These are phyloP conservation scores for Gymnorhina tibicen DNA, from an alignment of 2,113 vertebrate genomes.

Conservation along the genomic window DNA sequence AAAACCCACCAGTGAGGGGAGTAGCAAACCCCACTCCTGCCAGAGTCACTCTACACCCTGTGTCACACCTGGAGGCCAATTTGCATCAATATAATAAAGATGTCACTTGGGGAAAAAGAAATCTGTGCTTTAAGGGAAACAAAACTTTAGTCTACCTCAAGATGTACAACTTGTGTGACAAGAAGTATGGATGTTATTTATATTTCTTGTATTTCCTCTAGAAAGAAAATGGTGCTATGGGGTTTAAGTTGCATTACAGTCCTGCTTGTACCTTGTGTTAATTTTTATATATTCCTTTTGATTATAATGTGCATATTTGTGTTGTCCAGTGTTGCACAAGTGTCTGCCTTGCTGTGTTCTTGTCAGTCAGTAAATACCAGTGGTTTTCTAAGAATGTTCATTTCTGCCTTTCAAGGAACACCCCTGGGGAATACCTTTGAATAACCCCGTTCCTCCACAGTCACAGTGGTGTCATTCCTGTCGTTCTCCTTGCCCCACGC, in stretches of 20 bases:
- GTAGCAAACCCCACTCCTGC: not conserved
- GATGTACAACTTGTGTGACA: slow-evolving; percentile 64
- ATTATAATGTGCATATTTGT: not conserved
- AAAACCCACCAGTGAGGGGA: not conserved
- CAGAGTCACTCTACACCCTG: not conserved
- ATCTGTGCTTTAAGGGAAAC: slow-evolving; percentile 52
- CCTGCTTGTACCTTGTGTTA: not conserved
- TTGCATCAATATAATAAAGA: not conserved
- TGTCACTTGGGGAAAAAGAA: not conserved
- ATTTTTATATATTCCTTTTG: not conserved
- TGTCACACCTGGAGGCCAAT: not conserved
- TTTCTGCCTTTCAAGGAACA: not conserved
- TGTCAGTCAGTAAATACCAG: not conserved
- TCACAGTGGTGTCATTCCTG: not conserved
- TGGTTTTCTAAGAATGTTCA: not conserved
- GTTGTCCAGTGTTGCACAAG: not conserved
- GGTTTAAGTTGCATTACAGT: not conserved
- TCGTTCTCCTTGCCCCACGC: not conserved
- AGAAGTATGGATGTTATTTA: slow-evolving; percentile 78
- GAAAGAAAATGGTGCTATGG: not conserved
- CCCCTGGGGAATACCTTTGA: not conserved
- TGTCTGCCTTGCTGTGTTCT: not conserved
- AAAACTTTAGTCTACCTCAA: slow-evolving; percentile 85
- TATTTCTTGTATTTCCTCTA: slow-evolving; percentile 62
- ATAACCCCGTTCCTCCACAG: not conserved